Evolutionary conservation across 2,888 invertebrate species (phyloP).

Genomic region (Catocala sponsa): DNA sequence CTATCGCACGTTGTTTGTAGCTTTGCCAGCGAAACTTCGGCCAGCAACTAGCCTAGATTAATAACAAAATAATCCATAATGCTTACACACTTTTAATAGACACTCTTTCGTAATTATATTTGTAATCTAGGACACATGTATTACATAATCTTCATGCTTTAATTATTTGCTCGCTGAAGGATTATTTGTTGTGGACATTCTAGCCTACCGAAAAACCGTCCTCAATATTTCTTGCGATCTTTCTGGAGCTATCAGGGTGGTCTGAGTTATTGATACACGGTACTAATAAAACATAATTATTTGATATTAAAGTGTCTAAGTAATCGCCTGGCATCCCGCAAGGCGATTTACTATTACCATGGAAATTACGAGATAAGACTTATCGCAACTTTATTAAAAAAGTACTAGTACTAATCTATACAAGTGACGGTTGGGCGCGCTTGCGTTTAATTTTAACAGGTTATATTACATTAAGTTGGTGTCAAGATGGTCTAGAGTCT

Average conservation of each 20-base stretch:
- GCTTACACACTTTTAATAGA: neutral
- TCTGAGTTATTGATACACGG: neutral
- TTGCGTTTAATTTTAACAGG: slow-evolving; percentile 2
- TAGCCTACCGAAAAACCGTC: too few relatives aligned
- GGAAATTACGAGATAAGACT: slow-evolving; percentile 40
- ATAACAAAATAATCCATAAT: neutral
- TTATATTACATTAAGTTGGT: too few relatives aligned
- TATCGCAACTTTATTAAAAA: slow-evolving; percentile 26
- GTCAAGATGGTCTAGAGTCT: too few relatives aligned
- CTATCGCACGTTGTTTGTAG: neutral
- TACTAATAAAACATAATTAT: slow-evolving; percentile 25
- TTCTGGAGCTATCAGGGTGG: too few relatives aligned
- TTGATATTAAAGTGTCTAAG: slow-evolving; percentile 21
- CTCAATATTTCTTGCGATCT: too few relatives aligned
- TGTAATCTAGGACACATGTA: neutral
- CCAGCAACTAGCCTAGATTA: slow-evolving; percentile 3
- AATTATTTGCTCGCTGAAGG: too few relatives aligned
- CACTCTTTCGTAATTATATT: too few relatives aligned
- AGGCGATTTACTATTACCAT: too few relatives aligned
- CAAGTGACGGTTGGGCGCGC: slow-evolving; percentile 1
- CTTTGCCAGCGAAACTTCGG: neutral
- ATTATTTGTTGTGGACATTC: too few relatives aligned
- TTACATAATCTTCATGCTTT: too few relatives aligned
- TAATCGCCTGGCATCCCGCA: too few relatives aligned
- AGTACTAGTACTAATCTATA: slow-evolving; percentile 6